phyloP scores from a whole-genome alignment of 1,140 invertebrate species.

The Orchesella cincta region DNA sequence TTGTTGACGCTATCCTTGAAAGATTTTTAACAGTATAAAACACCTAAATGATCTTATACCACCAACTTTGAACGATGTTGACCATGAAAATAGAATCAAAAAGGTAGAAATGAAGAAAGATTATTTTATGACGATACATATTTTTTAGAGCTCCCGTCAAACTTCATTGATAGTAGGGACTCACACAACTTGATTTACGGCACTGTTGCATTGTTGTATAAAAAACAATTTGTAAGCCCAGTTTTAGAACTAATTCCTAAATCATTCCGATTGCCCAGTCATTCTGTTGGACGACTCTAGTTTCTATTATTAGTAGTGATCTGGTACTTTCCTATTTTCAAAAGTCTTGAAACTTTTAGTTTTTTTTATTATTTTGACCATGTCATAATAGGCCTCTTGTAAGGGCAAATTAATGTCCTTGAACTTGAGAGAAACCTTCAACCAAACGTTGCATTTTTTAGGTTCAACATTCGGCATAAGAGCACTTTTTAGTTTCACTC shows the following conservation, averaged over 20 bases:
- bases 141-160: background rate
- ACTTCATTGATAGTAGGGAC: background rate
- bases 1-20: too few relatives aligned
- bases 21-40: too few relatives aligned
- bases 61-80: too few relatives aligned
- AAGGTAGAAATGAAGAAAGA: too few relatives aligned
- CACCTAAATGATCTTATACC: too few relatives aligned
- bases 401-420: background rate
- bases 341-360: background rate
- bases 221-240: background rate
- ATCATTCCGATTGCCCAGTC: background rate
- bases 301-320: background rate
- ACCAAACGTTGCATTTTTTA: too few relatives aligned
- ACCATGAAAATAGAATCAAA: too few relatives aligned
- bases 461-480: too few relatives aligned
- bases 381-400: too few relatives aligned
- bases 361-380: background rate
- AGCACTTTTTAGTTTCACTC: too few relatives aligned
- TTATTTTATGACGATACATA: background rate
- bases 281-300: background rate
- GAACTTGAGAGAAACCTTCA: background rate
- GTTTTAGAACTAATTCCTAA: background rate
- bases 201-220: background rate
- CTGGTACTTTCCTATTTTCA: too few relatives aligned
- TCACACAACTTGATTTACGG: background rate